Conservation (phyloP, 2,113 vertebrate genomes). For the Taurulus bubalis region DNA sequence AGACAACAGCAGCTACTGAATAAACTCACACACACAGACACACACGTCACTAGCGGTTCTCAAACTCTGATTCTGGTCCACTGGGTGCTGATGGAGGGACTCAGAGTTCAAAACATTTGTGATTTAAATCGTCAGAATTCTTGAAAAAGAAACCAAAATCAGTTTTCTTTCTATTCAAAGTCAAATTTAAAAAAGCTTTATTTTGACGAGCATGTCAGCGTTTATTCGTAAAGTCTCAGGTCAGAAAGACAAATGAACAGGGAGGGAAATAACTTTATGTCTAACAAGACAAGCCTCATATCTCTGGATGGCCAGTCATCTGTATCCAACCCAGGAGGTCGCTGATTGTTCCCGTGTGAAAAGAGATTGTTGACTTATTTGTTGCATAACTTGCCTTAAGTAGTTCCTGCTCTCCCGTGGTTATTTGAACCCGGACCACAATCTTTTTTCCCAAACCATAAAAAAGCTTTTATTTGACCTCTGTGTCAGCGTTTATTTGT, state of each 20-base stretch:
- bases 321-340: neutral
- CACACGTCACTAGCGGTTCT: neutral
- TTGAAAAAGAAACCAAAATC: no score
- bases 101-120: neutral
- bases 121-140: neutral
- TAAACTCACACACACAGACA: conserved; percentile 4
- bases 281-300: neutral
- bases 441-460: neutral
- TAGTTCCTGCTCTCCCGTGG: neutral
- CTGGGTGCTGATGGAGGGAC: neutral
- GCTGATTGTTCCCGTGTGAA: neutral
- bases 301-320: neutral
- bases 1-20: conserved; percentile 49
- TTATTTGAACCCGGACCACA: neutral
- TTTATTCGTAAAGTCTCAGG: neutral
- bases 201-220: no score
- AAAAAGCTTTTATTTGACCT: neutral
- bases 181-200: neutral
- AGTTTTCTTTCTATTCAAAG: neutral
- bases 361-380: neutral
- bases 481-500: neutral
- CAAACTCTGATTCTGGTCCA: conserved; percentile 7
- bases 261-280: neutral
- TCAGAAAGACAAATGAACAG: neutral
- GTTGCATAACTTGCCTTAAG: neutral